phyloP scores from a whole-genome alignment of 2,888 invertebrate genomes.

The Euplagia quadripunctaria region DNA sequence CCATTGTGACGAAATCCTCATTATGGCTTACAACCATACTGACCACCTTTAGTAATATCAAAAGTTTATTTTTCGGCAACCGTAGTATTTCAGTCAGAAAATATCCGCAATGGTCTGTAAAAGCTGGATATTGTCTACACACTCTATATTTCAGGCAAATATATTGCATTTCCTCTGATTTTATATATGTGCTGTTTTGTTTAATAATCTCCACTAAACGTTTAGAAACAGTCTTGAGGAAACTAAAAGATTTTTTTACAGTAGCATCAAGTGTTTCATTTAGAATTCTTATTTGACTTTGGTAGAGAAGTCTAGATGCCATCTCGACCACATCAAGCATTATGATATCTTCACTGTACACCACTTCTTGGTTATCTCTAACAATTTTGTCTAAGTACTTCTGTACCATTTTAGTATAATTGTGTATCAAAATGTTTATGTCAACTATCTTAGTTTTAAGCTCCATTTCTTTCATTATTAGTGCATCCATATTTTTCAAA shows the following conservation, averaged over 20 bases:
- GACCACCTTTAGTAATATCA: background rate
- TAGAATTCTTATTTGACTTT: conserved; percentile 6
- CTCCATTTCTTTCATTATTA: background rate
- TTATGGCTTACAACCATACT: conserved; percentile 4
- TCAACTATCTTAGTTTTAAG: background rate
- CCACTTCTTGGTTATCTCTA: background rate
- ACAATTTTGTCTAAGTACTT: conserved; percentile 3
- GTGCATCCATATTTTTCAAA: background rate
- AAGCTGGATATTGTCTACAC: conserved; percentile 7
- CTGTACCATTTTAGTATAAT: background rate
- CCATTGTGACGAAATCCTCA: background rate
- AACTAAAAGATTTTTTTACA: background rate
- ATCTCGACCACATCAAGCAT: background rate
- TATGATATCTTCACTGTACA: conserved; percentile 8
- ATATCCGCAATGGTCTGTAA: conserved; percentile 11
- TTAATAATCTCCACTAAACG: background rate
- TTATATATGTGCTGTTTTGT: background rate
- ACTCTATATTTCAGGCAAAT: conserved; percentile 13
- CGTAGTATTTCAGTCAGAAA: background rate
- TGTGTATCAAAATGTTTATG: background rate
- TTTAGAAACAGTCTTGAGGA: background rate
- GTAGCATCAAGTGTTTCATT: background rate
- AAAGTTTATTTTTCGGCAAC: conserved; percentile 3
- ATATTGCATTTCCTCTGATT: conserved; percentile 1
- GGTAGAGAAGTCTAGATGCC: conserved; percentile 5